Evolutionary conservation across 2,797 vertebrate species (phyloP).

Genomic region (Phoxinus dragarum): DNA sequence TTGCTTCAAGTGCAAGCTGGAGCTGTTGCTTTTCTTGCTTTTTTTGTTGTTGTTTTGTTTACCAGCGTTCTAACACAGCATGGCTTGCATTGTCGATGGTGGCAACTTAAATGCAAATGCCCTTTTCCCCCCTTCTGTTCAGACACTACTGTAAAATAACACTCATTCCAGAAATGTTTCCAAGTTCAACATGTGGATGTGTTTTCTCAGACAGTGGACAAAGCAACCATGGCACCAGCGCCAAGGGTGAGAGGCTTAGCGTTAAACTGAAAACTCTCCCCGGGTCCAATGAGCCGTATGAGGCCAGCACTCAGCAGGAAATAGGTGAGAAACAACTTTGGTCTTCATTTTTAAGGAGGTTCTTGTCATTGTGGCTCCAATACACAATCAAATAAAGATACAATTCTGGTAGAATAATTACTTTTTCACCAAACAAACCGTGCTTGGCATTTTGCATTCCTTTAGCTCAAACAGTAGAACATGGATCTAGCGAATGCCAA

Average conservation of each 20-base stretch:
- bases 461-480: not conserved
- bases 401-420: not conserved
- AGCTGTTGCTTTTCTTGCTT: not conserved
- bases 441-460: not conserved
- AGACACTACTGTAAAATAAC: not conserved
- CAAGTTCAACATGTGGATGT: slow-evolving; percentile 21
- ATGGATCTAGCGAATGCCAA: too few species aligned
- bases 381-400: not conserved
- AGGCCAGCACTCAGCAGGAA: slow-evolving; percentile 86
- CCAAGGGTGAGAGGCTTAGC: slow-evolving; percentile 87
- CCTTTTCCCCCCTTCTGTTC: not conserved
- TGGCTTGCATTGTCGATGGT: not conserved
- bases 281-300: slow-evolving; percentile 87
- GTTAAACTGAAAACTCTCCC: slow-evolving; percentile 87
- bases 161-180: slow-evolving; percentile 6
- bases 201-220: slow-evolving; percentile 83
- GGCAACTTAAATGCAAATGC: too few species aligned
- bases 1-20: not conserved
- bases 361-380: not conserved
- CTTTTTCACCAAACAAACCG: not conserved
- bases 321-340: slow-evolving; percentile 80
- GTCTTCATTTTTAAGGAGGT: not conserved
- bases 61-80: not conserved
- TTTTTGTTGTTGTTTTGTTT: slow-evolving; percentile 9
- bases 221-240: slow-evolving; percentile 77